phyloP scores from a whole-genome alignment of 2,113 vertebrate genomes.

The Paramormyrops kingsleyae region DNA sequence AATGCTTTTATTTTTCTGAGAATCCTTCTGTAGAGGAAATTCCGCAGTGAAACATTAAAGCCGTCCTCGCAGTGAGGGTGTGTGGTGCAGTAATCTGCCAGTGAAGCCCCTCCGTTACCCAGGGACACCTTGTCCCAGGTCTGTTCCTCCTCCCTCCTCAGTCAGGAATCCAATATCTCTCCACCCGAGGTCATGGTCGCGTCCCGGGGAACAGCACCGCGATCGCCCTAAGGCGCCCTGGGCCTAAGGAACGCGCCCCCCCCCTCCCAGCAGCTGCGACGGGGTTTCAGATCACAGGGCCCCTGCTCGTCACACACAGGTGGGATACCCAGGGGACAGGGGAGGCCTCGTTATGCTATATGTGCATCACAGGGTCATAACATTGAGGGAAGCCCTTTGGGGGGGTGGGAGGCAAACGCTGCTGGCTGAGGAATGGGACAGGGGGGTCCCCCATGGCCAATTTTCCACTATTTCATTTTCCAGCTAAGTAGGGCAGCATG shows the following conservation, averaged over 20 bases:
- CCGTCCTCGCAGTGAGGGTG: background rate
- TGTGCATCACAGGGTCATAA: conserved; percentile 14
- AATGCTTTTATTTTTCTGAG: background rate
- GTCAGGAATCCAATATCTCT: conserved; percentile 20
- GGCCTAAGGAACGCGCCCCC: background rate
- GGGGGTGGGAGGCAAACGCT: background rate
- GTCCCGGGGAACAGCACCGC: background rate
- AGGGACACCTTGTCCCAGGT: background rate
- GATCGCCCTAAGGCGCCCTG: background rate
- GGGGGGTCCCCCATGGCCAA: conserved; percentile 21
- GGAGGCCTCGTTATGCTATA: background rate
- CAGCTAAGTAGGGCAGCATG: background rate
- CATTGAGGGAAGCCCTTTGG: conserved; percentile 1
- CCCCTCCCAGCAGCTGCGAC: conserved; percentile 23
- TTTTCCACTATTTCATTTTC: conserved; percentile 12
- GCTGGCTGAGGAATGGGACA: background rate
- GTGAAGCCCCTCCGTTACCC: background rate
- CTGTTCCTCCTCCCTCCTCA: background rate
- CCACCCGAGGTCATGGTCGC: conserved; percentile 17
- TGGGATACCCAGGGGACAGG: conserved; percentile 8
- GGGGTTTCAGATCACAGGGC: conserved; percentile 33
- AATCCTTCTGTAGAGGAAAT: background rate
- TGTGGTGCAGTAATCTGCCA: conserved; percentile 14
- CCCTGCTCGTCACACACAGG: conserved; percentile 53
- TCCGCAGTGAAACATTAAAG: background rate